Percentiles rank a stretch among this genome's conserved stretches.
phyloP scores from a whole-genome alignment of 1,140 invertebrate species.

The Drosophila ogumai region DNA sequence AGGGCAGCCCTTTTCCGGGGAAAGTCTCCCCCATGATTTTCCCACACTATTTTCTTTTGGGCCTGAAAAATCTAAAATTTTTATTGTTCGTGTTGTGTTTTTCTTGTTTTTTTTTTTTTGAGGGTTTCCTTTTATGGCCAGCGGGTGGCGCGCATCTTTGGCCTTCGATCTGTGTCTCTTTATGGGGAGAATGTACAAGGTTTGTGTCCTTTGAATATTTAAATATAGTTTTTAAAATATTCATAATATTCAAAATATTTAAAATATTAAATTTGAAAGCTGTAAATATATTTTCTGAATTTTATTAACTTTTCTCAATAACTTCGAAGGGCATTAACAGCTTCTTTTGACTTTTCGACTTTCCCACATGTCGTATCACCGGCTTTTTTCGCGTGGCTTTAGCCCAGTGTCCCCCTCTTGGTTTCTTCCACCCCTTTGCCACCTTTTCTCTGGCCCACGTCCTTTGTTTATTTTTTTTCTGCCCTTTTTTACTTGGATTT shows the following conservation, averaged over 20 bases:
- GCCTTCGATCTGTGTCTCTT: constrained; percentile 17
- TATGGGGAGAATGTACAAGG: too few species aligned
- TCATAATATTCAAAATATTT: too few species aligned
- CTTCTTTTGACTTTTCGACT: constrained; percentile 62
- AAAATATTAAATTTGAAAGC: not conserved
- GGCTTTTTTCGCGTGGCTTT: constrained; percentile 74
- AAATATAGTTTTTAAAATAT: too few species aligned
- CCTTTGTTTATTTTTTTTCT: constrained; percentile 18
- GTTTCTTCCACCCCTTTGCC: constrained; percentile 30
- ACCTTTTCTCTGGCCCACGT: not conserved
- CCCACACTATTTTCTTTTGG: not conserved
- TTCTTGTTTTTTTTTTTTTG: constrained; percentile 50
- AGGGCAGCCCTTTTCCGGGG: not conserved
- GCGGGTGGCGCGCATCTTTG: constrained; percentile 72
- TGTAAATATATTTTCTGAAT: not conserved
- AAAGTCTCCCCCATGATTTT: not conserved
- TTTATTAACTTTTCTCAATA: not conserved
- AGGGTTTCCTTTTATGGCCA: constrained; percentile 73
- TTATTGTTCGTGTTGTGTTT: constrained; percentile 75
- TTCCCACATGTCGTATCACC: constrained; percentile 81
- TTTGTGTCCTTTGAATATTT: too few species aligned
- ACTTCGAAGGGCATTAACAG: not conserved
- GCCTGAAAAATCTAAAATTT: constrained; percentile 71
- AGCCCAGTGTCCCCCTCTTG: constrained; percentile 18
- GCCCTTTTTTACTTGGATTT: constrained; percentile 40